These are phyloP conservation scores for Omphaloscelis lunosa DNA, from an alignment of 2,888 invertebrate species.

Conservation along the genomic window DNA sequence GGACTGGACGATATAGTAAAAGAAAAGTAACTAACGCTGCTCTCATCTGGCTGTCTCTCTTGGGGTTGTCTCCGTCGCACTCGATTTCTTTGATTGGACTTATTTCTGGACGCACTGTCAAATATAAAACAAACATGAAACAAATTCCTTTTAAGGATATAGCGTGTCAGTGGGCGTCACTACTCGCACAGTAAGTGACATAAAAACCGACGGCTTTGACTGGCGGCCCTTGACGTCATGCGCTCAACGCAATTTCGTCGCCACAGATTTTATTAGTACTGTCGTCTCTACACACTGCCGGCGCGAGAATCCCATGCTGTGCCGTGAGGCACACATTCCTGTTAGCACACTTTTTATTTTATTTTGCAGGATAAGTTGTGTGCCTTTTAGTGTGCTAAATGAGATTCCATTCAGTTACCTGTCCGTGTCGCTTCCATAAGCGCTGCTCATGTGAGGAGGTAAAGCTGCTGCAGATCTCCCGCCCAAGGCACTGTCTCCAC, in stretches of 20 bases:
- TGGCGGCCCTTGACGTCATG: background rate
- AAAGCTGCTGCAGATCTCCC: conserved; percentile 78
- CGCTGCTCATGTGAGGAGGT: conserved; percentile 81
- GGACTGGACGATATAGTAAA: background rate
- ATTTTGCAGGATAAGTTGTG: background rate
- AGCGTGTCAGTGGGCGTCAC: background rate
- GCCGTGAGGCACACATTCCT: background rate
- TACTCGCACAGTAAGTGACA: background rate
- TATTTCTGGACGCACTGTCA: conserved; percentile 83
- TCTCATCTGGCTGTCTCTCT: conserved; percentile 83
- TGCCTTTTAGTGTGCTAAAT: background rate
- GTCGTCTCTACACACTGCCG: background rate
- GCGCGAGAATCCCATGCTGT: too few relatives aligned
- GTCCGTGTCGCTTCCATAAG: conserved; percentile 86
- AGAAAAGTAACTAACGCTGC: conserved; percentile 74
- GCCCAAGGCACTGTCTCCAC: conserved; percentile 79
- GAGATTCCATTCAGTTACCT: conserved; percentile 70
- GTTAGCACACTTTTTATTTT: background rate
- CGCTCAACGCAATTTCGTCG: background rate
- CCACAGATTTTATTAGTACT: too few relatives aligned
- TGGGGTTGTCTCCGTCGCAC: conserved; percentile 81
- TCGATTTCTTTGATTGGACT: conserved; percentile 86
- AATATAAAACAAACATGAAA: conserved; percentile 18
- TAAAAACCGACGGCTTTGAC: too few relatives aligned
- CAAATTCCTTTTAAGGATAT: background rate